A percentile compares a stretch with the other conserved stretches of the same genome.
Conservation (phyloP, 2,797 vertebrate species). For the Chrysolophus pictus region DNA sequence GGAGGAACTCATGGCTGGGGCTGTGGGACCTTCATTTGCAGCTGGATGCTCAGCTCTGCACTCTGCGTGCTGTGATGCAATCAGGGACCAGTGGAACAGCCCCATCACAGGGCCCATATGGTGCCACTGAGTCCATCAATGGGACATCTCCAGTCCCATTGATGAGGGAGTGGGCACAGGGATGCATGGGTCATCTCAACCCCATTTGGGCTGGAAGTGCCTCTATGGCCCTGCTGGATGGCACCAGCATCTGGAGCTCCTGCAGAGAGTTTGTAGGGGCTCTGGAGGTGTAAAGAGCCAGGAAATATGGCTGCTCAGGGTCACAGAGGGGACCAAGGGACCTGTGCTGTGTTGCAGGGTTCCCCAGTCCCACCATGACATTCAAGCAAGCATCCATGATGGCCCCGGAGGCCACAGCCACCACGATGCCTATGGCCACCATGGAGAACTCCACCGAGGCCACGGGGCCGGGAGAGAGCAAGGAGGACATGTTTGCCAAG, state of each 20-base stretch:
- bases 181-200: neutral
- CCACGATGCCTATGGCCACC: slow-evolving; percentile 66
- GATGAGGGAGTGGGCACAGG: neutral
- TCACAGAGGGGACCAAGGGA: accelerated
- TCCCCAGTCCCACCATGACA: slow-evolving; percentile 62
- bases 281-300: neutral
- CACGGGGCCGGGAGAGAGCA: slow-evolving; percentile 78
- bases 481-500: slow-evolving; percentile 89
- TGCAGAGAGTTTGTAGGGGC: neutral
- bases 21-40: neutral
- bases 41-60: neutral
- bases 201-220: neutral
- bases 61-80: neutral
- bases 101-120: too few relatives aligned
- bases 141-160: neutral
- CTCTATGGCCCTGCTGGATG: neutral
- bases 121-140: neutral
- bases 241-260: neutral
- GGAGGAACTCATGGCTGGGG: neutral
- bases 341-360: slow-evolving; percentile 25
- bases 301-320: neutral
- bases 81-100: neutral
- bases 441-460: slow-evolving; percentile 88
- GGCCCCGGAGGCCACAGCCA: slow-evolving; percentile 66
- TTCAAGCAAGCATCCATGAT: slow-evolving; percentile 77